phyloP scores from a whole-genome alignment of 1,140 invertebrate species.

The Caenorhabditis latens region DNA sequence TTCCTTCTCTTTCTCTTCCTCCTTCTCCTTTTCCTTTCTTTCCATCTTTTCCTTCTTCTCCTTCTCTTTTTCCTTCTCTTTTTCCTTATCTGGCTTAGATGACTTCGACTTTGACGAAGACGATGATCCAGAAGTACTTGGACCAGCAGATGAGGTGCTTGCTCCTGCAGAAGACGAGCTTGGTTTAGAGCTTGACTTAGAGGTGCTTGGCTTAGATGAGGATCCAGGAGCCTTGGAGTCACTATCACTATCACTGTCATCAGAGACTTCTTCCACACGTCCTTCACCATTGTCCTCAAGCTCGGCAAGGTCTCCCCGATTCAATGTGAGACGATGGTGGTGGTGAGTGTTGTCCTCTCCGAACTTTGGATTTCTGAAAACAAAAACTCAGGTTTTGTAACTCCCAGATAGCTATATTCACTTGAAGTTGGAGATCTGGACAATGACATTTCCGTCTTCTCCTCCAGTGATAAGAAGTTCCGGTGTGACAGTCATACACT shows the following conservation, averaged over 20 bases:
- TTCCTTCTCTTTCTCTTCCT: background rate
- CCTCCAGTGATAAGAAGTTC: constrained; percentile 10
- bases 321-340: background rate
- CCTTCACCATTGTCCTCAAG: background rate
- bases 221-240: too few species aligned
- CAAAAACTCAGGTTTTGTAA: too few species aligned
- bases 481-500: background rate
- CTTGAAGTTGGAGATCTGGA: constrained; percentile 25
- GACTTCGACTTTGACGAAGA: background rate
- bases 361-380: constrained; percentile 27
- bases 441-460: constrained; percentile 31
- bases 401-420: background rate
- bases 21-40: background rate
- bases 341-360: background rate
- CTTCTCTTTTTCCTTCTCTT: background rate
- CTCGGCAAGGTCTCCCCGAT: background rate
- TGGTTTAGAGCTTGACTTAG: too few species aligned
- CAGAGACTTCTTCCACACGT: too few species aligned
- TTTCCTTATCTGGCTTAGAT: background rate
- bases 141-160: background rate
- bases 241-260: too few species aligned
- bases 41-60: background rate
- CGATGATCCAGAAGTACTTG: background rate
- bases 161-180: background rate
- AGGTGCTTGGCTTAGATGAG: too few species aligned